phyloP scores from a whole-genome alignment of 1,140 invertebrate genomes.

The Aricia agestis region DNA sequence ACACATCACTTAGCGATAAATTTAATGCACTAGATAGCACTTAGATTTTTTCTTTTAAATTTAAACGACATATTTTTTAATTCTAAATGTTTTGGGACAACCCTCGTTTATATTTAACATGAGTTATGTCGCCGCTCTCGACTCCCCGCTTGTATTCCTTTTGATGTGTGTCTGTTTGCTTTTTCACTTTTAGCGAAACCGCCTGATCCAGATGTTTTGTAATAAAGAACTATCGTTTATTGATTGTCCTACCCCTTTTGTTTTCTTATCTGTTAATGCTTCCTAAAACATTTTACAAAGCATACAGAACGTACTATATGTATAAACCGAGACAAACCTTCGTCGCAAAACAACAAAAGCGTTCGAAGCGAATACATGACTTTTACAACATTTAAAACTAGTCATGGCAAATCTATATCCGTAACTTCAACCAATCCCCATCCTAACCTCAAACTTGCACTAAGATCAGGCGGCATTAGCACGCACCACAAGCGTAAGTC shows the following conservation, averaged over 20 bases:
- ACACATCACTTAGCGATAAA: constrained; percentile 73
- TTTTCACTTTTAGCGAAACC: constrained; percentile 39
- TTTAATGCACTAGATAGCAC: constrained; percentile 74
- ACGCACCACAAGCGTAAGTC: constrained; percentile 45
- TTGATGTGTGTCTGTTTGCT: constrained; percentile 23
- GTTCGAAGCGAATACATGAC: background rate
- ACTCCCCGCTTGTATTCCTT: constrained; percentile 54
- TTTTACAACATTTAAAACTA: background rate
- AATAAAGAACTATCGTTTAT: background rate
- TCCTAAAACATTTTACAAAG: background rate
- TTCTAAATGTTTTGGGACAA: constrained; percentile 74
- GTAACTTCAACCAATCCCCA: background rate
- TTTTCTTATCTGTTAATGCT: constrained; percentile 7
- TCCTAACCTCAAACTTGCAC: background rate
- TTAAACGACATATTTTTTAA: constrained; percentile 58
- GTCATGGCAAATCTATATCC: background rate
- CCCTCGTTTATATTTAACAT: constrained; percentile 70
- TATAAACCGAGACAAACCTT: background rate
- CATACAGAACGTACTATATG: background rate
- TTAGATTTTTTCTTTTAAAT: constrained; percentile 64
- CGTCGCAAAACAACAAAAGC: background rate
- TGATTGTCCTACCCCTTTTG: background rate
- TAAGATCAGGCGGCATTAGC: constrained; percentile 17
- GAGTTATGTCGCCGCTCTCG: constrained; percentile 68
- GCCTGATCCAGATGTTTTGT: constrained; percentile 21